Base-by-base conservation (phyloP, 1,140 invertebrate genomes). In the Dreissena polymorpha region DNA sequence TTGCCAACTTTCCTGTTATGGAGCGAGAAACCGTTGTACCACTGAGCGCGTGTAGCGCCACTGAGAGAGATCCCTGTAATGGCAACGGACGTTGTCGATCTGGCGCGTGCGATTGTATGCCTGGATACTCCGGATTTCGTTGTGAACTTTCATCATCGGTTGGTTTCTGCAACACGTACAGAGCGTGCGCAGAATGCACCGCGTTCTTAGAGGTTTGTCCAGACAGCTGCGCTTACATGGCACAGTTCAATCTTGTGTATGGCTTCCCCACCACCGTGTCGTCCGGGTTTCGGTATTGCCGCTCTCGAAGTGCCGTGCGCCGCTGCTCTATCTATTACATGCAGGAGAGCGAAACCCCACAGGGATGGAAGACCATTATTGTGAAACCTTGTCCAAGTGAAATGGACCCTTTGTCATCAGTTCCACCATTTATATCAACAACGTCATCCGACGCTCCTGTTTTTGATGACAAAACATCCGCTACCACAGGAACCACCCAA, bases 81-180 rank as follows among this genome's bases (percentile, higher is more conserved):
- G 67, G 67, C 8, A 1, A 27, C 25, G 67, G 67, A 27, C 2
- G 6, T 2, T 68, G 67, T 39, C 18, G 29, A 27, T 16, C 18
- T 23, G 67, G 67, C 18, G 67, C 25, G 5, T 68, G 67, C 25
- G 67, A 27, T 1, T 68, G 67, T 25, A 5, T 21, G 25, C 18
- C 67, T 16, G 67, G 67, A 27, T 68, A 16, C 16, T 68, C 67
- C 25, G 67, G 67, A 6, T 27, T 68, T 25, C 14, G 14, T 16
- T 68, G 67, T 14, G 67, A 68, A 39, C 2, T 68, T 39, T 68
- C 23, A 18, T 5, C 18, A 16, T 25, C 67, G 16, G 14, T 27
- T 25, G 67, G 67, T 5, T 68, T 68, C 67, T 68, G 67, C 67
- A 39, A 68, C 16, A 68, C 67, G 25, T 68, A 68, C 67, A 68